phyloP scores from a whole-genome alignment of 2,113 vertebrate genomes.

The Cyphomyrus discorhynchus region DNA sequence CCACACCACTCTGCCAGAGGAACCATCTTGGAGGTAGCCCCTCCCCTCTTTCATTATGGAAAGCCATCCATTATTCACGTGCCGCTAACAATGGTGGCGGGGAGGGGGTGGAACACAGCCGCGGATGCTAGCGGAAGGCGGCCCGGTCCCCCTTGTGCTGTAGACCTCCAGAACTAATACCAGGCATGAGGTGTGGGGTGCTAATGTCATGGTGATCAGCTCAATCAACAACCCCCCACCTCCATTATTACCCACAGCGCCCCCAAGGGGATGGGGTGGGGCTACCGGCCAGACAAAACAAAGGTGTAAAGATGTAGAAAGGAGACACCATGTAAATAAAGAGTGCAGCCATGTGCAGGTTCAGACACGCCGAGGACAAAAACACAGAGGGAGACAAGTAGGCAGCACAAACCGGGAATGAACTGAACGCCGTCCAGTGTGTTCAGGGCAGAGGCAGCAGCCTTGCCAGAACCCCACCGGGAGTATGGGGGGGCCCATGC shows the following conservation, averaged over 20 bases:
- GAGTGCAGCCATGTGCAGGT: background rate
- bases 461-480: background rate
- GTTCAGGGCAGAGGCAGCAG: background rate
- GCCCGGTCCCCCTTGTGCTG: background rate
- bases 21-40: background rate
- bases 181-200: background rate
- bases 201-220: background rate
- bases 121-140: background rate
- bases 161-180: background rate
- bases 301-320: constrained; percentile 12
- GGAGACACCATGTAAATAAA: constrained; percentile 13
- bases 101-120: background rate
- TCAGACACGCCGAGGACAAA: constrained; percentile 10
- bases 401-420: background rate
- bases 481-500: background rate
- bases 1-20: background rate
- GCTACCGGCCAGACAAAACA: background rate
- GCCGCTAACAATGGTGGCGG: background rate
- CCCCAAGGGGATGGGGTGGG: background rate
- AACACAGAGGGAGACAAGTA: constrained; percentile 9
- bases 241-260: background rate
- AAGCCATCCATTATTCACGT: background rate
- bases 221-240: background rate
- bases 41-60: background rate
- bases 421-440: background rate